These are phyloP conservation scores for Operophtera brumata DNA, from an alignment of 2,888 invertebrate species.

Conservation along the genomic window DNA sequence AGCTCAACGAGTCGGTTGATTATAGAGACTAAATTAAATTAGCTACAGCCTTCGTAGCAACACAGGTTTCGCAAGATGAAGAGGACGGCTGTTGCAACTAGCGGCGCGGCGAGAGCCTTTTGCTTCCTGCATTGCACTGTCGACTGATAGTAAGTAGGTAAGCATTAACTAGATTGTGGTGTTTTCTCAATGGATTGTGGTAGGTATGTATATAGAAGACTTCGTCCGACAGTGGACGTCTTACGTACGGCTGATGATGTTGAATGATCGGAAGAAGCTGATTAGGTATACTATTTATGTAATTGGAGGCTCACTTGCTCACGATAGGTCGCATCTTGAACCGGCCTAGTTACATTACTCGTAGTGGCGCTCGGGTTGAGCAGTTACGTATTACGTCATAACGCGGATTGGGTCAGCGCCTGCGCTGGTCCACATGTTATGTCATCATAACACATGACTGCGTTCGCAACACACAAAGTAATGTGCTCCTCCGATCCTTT, in stretches of 20 bases:
- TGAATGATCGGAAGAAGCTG: too few species aligned
- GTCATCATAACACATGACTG: slow-evolving; percentile 52
- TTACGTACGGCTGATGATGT: too few species aligned
- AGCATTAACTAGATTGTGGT: too few species aligned
- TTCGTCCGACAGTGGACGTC: too few species aligned
- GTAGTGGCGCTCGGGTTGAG: slow-evolving; percentile 40
- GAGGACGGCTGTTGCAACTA: slow-evolving; percentile 53
- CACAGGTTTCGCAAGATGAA: slow-evolving; percentile 32
- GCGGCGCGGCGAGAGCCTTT: slow-evolving; percentile 56
- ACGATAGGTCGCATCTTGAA: slow-evolving; percentile 65
- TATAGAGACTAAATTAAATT: slow-evolving; percentile 6
- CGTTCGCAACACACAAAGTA: slow-evolving; percentile 52
- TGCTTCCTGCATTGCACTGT: slow-evolving; percentile 66
- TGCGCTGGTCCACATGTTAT: slow-evolving; percentile 62
- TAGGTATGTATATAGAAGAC: too few species aligned
- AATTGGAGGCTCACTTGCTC: slow-evolving; percentile 25
- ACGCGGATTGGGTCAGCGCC: slow-evolving; percentile 68
- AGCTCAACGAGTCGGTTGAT: too few species aligned
- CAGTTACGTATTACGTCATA: slow-evolving; percentile 54
- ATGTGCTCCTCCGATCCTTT: slow-evolving; percentile 38
- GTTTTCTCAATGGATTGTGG: too few species aligned
- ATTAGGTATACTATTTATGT: slow-evolving; percentile 15
- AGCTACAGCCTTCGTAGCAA: slow-evolving; percentile 17
- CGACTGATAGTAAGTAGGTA: neutral
- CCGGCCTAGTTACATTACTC: slow-evolving; percentile 68